These are phyloP conservation scores for Cetonia aurata DNA, from an alignment of 2,888 invertebrate species.

Conservation along the genomic window DNA sequence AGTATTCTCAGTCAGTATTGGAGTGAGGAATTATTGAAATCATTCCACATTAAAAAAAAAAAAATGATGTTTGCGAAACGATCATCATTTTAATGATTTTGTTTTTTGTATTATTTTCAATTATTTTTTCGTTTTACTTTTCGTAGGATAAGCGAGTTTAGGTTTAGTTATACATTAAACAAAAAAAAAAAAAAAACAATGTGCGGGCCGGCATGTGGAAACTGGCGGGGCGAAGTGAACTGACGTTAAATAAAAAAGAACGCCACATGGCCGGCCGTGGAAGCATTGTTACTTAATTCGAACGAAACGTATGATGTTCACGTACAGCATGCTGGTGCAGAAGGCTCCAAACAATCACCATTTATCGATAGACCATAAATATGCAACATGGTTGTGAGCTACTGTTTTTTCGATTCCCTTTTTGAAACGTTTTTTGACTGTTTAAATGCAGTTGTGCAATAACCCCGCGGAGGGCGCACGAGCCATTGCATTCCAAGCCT, in stretches of 20 bases:
- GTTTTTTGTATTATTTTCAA: conserved; percentile 60
- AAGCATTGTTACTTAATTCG: conserved; percentile 46
- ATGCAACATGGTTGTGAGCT: conserved; percentile 64
- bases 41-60: conserved; percentile 61
- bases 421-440: conserved; percentile 49
- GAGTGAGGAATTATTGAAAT: conserved; percentile 63
- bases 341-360: conserved; percentile 61
- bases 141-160: conserved; percentile 46
- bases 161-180: conserved; percentile 50
- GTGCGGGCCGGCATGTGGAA: conserved; percentile 44
- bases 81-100: conserved; percentile 49
- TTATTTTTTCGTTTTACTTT: conserved; percentile 52
- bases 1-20: conserved; percentile 69
- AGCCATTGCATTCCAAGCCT: conserved; percentile 59
- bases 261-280: conserved; percentile 7
- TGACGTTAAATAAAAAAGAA: neutral
- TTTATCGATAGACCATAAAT: conserved; percentile 57
- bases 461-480: conserved; percentile 48
- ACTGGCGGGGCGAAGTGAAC: conserved; percentile 15
- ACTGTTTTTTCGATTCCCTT: conserved; percentile 54
- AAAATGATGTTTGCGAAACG: conserved; percentile 43
- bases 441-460: conserved; percentile 54
- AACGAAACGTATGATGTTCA: conserved; percentile 42
- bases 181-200: too few relatives aligned
- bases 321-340: conserved; percentile 47